phyloP scores from a whole-genome alignment of 2,888 invertebrate species.

The Cataglyphis albicans region DNA sequence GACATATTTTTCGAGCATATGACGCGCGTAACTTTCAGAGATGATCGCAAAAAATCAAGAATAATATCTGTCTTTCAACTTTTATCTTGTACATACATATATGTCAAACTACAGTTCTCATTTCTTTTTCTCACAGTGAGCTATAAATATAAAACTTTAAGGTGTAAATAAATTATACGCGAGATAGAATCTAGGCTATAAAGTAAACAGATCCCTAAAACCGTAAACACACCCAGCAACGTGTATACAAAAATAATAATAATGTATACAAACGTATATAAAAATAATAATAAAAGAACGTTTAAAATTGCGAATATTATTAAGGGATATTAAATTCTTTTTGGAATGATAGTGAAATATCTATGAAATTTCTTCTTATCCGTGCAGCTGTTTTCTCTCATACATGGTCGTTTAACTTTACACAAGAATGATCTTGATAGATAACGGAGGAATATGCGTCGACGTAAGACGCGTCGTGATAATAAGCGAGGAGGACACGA shows the following conservation, averaged over 20 bases:
- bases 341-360: neutral
- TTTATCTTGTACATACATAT: neutral
- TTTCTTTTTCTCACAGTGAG: neutral
- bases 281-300: neutral
- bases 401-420: neutral
- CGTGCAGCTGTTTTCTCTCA: constrained; percentile 1
- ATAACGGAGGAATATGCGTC: constrained; percentile 35
- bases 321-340: neutral
- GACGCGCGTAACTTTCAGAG: neutral
- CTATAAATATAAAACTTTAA: constrained; percentile 21
- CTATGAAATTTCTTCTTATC: constrained; percentile 20
- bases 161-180: neutral
- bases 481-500: constrained; percentile 10
- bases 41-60: neutral
- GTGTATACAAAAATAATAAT: neutral
- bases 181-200: neutral
- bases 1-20: neutral
- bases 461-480: constrained; percentile 10
- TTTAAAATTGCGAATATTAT: neutral
- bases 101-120: neutral
- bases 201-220: neutral
- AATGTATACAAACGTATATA: neutral
- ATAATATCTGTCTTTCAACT: constrained; percentile 1
- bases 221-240: neutral
- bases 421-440: constrained; percentile 47